Conservation (phyloP, 2,797 vertebrate genomes). For the Poliocrania exsul region DNA sequence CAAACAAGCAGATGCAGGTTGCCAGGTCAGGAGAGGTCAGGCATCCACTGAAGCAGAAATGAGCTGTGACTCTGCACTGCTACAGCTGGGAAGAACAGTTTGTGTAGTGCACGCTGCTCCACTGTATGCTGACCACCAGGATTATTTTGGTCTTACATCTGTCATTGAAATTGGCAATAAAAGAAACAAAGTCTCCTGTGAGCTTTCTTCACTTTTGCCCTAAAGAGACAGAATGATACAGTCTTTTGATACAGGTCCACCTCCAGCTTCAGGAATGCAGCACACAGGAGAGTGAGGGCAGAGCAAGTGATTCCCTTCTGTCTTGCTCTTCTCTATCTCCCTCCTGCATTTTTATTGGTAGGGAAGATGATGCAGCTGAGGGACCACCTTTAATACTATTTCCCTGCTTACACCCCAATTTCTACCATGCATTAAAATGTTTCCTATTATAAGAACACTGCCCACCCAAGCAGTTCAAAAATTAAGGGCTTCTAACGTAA, state of each 20-base stretch:
- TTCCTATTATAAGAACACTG: not conserved
- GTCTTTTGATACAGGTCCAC: not conserved
- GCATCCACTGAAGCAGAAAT: not conserved
- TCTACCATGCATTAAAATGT: not conserved
- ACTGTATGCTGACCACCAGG: fast-evolving
- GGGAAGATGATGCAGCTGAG: not conserved
- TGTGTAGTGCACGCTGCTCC: not conserved
- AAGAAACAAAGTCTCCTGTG: not conserved
- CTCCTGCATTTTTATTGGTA: not conserved
- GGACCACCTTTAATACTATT: not conserved
- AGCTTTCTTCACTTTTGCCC: not conserved
- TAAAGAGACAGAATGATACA: not conserved
- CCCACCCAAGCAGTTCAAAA: not conserved
- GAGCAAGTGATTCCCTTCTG: not conserved
- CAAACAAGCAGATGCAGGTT: not conserved
- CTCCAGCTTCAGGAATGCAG: not conserved
- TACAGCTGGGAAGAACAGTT: not conserved
- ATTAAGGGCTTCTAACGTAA: not conserved
- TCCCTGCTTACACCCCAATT: not conserved
- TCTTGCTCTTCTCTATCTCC: not conserved
- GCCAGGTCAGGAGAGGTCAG: not conserved
- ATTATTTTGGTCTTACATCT: not conserved
- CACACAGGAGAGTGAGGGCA: not conserved
- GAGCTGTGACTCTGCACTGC: fast-evolving
- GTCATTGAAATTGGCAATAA: not conserved